Evolutionary conservation across 2,797 vertebrate species (phyloP), one percentile per base, ranked within the genome.

Genomic region (Yasuhikotakia modesta): DNA sequence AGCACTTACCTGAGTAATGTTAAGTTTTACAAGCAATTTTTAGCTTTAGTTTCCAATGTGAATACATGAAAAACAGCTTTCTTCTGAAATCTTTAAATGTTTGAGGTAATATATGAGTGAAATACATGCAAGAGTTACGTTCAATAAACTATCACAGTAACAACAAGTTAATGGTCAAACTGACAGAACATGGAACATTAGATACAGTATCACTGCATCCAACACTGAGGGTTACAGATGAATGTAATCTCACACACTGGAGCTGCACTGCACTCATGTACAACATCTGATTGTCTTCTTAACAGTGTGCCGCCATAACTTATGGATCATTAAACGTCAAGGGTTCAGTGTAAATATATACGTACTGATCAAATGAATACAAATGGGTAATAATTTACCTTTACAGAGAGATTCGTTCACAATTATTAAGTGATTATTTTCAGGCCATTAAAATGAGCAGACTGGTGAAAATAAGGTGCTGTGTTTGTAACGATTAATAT

Each of bases 1-100:
- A 79, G 83, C 87, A 80, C 83, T 86, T 91, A 92, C 92, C 92
- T 92, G 92, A 93, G 92, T 81, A 88, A 88, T 69, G 88, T 75
- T 67, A 73, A 80, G 82, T 79, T 72, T 76, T 61, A 12, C 43
- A 48, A 78, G 12, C 27, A 58, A 70, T 22, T 35, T 0, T 70
- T 65, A 78, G 46, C 67, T 78, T 78, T 27, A 53, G 66, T 64
- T 63, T 60, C 3, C 39, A 50, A 50, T 61, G 30, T 60, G 27
- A 24, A 21, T 69, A 7, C 5, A 43, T 17, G 52, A 57, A 22
- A 32, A 21, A 63, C 50, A 27, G 17, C 2, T 63, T 73, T 48
- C 57, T 60, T 43, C 21, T 13, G 13, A 53, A 50, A 63, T 21
- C 13, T 22, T 46, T 46, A 53, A 55, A 22, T 1, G 10, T 19